Base-by-base conservation (phyloP, 2,888 invertebrate species). In the Escarpia spicata region DNA sequence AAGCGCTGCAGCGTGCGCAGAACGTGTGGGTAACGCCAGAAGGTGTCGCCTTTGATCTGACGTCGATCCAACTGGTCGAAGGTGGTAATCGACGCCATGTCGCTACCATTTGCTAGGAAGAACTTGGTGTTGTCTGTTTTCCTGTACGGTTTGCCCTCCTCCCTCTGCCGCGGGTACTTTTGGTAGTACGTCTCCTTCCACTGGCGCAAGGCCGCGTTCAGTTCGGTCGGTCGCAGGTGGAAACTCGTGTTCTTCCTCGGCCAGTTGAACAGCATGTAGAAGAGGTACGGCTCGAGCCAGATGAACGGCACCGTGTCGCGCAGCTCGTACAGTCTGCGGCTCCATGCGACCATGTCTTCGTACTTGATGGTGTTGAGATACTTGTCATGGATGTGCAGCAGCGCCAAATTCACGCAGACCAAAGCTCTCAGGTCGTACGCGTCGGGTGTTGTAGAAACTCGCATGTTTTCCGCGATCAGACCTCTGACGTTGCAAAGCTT, bases 111-210 rank as follows among this genome's bases (percentile, higher is more conserved):
- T 43, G 94, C 94, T 1, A 95, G 93, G 90, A 95, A 95, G 92
- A 94, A 95, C 37, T 94, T 93, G 4, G 95, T 95, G 45, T 94
- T 95, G 26, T 94, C 95, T 58, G 94, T 94, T 91, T 94, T 94
- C 91, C 93, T 92, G 52, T 93, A 92, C 12, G 93, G 93, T 92
- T 89, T 93, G 37, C 93, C 93, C 12, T 93, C 94, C 26, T 93
- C 93, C 10, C 43, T 90, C 90, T 94, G 94, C n/a, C 93, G 93
- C 31, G 95, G 95, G 91, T 95, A 94, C 60, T 94, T 94, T 45
- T 91, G 93, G 37, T 93, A 92, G 93, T 94, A 95, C 31, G 95
- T 94, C 43, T 91, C 92, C 91, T 93, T 94, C 94, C 94, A 94
- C 43, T 94, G 92, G 15, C 89, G 91, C 60, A 94, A 91, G 37